Conservation (phyloP, 2,888 invertebrate species). For the Archaeoteleia sp. region DNA sequence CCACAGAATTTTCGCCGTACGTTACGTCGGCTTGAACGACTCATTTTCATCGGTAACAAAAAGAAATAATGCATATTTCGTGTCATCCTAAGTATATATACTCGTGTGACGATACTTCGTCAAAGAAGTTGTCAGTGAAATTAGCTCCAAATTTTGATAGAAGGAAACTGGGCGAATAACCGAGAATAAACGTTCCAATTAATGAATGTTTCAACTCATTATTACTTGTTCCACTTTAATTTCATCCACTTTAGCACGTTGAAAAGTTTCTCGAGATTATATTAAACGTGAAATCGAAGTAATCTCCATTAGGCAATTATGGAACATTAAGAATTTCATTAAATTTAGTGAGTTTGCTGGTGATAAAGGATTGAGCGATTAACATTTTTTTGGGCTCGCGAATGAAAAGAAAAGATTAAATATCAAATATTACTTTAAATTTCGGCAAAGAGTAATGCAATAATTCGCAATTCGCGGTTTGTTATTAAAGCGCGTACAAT, state of each 20-base stretch:
- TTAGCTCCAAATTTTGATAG: neutral
- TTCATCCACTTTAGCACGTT: slow-evolving; percentile 10
- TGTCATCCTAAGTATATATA: too few relatives aligned
- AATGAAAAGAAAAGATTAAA: too few relatives aligned
- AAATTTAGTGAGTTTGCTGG: slow-evolving; percentile 6
- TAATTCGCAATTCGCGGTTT: too few relatives aligned
- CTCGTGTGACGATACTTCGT: slow-evolving; percentile 4
- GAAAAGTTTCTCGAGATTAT: slow-evolving; percentile 26
- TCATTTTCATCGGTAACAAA: too few relatives aligned
- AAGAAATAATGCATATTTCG: too few relatives aligned
- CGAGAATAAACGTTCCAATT: slow-evolving; percentile 16
- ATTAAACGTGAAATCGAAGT: slow-evolving; percentile 32
- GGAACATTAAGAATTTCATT: slow-evolving; percentile 28
- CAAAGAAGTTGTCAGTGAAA: neutral
- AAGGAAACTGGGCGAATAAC: slow-evolving; percentile 1
- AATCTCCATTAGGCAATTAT: slow-evolving; percentile 35
- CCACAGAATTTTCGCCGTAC: too few relatives aligned
- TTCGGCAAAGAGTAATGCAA: neutral
- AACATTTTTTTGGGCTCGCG: neutral
- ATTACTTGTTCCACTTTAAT: slow-evolving; percentile 31
- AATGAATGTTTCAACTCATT: slow-evolving; percentile 34
- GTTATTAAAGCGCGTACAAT: too few relatives aligned
- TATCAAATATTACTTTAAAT: neutral
- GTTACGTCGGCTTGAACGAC: too few relatives aligned
- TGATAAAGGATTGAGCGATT: neutral